Evolutionary conservation across 2,888 invertebrate species (phyloP).

Genomic region (Rhagium mordax): DNA sequence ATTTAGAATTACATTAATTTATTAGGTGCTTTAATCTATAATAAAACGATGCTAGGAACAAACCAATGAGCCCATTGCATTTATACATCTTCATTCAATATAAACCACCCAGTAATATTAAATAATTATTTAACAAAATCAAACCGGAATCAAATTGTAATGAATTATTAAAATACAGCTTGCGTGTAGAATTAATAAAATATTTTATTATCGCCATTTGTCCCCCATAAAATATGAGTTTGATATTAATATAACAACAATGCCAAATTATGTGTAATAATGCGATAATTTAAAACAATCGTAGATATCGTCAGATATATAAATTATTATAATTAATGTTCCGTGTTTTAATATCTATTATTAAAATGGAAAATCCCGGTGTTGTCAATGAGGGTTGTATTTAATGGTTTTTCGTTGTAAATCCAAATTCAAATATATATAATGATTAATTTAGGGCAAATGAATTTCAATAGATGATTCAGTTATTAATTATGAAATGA

Average conservation of each 20-base stretch:
- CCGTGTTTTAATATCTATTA: neutral
- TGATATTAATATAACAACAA: slow-evolving; percentile 18
- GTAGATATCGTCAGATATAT: slow-evolving; percentile 23
- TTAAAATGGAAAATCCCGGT: neutral
- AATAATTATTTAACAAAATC: slow-evolving; percentile 3
- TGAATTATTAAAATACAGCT: neutral
- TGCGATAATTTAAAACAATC: slow-evolving; percentile 23
- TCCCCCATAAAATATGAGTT: slow-evolving; percentile 22
- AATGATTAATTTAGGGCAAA: neutral
- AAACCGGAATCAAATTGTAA: neutral
- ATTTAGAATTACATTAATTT: too few species aligned
- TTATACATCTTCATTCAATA: too few species aligned
- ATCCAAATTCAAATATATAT: neutral
- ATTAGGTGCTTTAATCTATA: too few species aligned
- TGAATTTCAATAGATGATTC: neutral
- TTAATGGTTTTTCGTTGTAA: slow-evolving; percentile 12
- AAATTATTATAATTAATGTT: slow-evolving; percentile 21
- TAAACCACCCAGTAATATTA: too few species aligned
- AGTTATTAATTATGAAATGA: neutral
- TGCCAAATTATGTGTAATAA: slow-evolving; percentile 27
- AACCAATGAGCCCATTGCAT: too few species aligned
- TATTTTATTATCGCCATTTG: slow-evolving; percentile 24
- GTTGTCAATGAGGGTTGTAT: neutral
- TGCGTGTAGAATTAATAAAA: slow-evolving; percentile 20
- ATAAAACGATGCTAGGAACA: too few species aligned